Conservation (phyloP, 2,113 vertebrate genomes). For the Aphyosemion australe region DNA sequence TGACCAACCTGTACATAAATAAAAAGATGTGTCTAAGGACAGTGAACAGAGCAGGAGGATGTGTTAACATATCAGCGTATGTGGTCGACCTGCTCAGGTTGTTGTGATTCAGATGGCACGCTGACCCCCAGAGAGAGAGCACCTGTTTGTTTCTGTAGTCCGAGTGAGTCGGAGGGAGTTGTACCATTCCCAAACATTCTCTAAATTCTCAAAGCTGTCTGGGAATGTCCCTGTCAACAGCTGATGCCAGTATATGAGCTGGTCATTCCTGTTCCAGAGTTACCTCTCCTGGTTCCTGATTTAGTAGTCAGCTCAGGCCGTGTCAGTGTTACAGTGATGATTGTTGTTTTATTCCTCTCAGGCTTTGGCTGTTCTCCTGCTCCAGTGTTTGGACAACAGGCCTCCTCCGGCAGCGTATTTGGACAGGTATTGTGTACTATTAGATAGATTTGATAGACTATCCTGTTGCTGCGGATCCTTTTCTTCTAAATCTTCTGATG, state of each 20-base stretch:
- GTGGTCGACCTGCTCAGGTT: too few relatives aligned
- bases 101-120: too few relatives aligned
- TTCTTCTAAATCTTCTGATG: neutral
- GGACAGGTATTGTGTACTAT: conserved; percentile 83
- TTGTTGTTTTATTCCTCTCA: conserved; percentile 52
- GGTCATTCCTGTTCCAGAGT: conserved; percentile 1
- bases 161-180: conserved; percentile 29
- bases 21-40: too few relatives aligned
- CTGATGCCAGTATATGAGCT: conserved; percentile 47
- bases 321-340: neutral
- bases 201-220: conserved; percentile 26
- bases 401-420: conserved; percentile 82
- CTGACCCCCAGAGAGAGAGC: neutral
- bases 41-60: too few relatives aligned
- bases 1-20: too few relatives aligned
- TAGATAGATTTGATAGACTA: neutral
- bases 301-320: neutral
- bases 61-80: too few relatives aligned
- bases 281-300: neutral
- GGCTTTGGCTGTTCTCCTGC: conserved; percentile 84
- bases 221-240: conserved; percentile 51
- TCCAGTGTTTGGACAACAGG: conserved; percentile 88
- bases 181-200: conserved; percentile 47
- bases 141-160: neutral
- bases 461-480: too few relatives aligned